A percentile compares a stretch with the other conserved stretches of the same genome.
phyloP scores from a whole-genome alignment of 2,113 vertebrate species.

The Asarcornis scutulata region DNA sequence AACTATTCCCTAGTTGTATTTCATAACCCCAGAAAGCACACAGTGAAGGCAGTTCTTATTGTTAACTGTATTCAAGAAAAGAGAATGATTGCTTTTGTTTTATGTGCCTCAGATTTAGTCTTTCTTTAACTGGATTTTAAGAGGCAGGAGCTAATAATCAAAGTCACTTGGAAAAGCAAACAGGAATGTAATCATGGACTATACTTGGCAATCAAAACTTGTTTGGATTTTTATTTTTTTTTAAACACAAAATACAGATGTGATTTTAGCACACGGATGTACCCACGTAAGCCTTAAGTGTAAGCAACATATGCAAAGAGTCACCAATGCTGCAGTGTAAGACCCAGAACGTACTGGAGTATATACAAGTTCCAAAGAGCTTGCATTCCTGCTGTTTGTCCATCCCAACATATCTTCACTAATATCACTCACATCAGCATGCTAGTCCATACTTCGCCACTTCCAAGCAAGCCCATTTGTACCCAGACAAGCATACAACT shows the following conservation, averaged over 20 bases:
- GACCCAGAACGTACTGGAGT: not conserved
- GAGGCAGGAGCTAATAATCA: not conserved
- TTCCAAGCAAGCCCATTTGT: not conserved
- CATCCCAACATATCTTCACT: not conserved
- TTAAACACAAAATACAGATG: not conserved
- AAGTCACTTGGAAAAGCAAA: not conserved
- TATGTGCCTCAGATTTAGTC: not conserved
- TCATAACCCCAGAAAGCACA: not conserved
- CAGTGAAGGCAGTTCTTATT: not conserved
- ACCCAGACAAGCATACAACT: rapidly evolving
- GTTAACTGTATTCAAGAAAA: not conserved
- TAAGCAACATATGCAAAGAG: not conserved
- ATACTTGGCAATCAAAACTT: not conserved
- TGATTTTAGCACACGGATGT: not conserved
- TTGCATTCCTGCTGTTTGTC: not conserved
- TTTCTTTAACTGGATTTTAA: not conserved
- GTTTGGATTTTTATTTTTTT: not conserved
- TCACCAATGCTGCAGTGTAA: not conserved
- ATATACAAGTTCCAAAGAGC: not conserved
- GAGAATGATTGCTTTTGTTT: not conserved
- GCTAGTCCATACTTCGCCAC: not conserved
- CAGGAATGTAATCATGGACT: not conserved
- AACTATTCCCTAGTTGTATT: not conserved
- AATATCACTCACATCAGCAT: not conserved
- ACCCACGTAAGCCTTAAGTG: not conserved